Evolutionary conservation across 2,113 vertebrate species (phyloP).

Genomic region (Clinocottus analis): DNA sequence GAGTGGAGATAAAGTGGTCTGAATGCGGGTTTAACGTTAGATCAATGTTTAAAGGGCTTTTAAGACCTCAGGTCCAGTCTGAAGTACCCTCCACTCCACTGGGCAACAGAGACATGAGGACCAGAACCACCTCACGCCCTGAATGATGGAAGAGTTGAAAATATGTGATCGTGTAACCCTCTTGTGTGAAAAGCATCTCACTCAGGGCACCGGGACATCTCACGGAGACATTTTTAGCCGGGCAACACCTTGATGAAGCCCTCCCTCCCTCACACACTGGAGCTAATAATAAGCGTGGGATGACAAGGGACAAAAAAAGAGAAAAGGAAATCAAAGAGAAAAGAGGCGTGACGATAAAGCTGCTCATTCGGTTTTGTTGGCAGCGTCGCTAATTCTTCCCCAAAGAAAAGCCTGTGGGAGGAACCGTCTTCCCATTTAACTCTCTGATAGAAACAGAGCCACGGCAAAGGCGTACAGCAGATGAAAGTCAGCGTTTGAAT

Average conservation of each 20-base stretch:
- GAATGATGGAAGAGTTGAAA: constrained; percentile 36
- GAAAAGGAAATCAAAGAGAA: not conserved
- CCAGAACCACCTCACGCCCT: not conserved
- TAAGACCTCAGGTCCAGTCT: constrained; percentile 60
- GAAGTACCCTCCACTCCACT: constrained; percentile 5
- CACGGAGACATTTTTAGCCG: constrained; percentile 25
- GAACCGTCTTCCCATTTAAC: constrained; percentile 19
- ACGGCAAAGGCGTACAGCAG: constrained; percentile 31
- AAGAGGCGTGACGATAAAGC: constrained; percentile 43
- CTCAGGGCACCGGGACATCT: not conserved
- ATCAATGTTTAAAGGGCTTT: constrained; percentile 69
- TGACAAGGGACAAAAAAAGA: not conserved
- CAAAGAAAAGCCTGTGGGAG: constrained; percentile 52
- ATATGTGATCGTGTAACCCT: constrained; percentile 15
- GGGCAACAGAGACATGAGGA: constrained; percentile 7
- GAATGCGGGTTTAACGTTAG: constrained; percentile 35
- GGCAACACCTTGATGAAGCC: constrained; percentile 21
- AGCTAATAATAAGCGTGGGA: constrained; percentile 54
- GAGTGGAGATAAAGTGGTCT: constrained; percentile 37
- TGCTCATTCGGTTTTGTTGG: constrained; percentile 44
- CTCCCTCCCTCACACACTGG: constrained; percentile 17
- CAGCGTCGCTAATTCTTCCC: constrained; percentile 44
- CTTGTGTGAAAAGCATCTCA: constrained; percentile 35
- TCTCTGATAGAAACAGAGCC: constrained; percentile 21
- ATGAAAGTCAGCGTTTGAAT: not conserved